phyloP scores from a whole-genome alignment of 2,113 vertebrate species.

The Neodontobutis hainanensis region DNA sequence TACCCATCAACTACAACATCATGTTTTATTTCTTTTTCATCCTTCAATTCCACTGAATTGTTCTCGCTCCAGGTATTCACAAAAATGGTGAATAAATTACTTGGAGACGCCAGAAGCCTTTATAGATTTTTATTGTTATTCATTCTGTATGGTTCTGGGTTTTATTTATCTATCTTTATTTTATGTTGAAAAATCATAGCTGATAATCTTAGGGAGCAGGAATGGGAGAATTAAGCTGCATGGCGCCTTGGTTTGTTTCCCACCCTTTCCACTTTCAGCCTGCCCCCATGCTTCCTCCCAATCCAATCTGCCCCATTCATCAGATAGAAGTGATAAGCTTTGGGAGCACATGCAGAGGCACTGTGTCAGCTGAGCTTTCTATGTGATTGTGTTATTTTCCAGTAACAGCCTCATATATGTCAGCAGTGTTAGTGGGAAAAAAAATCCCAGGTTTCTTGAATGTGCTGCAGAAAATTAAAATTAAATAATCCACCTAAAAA shows the following conservation, averaged over 20 bases:
- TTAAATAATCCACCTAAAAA: not conserved
- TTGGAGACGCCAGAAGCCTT: constrained; percentile 58
- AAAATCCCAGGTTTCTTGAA: not conserved
- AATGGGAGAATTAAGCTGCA: constrained; percentile 62
- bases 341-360: constrained; percentile 75
- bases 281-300: constrained; percentile 66
- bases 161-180: constrained; percentile 71
- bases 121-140: constrained; percentile 70
- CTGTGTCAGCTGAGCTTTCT: constrained; percentile 69
- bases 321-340: constrained; percentile 82
- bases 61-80: constrained; percentile 68
- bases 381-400: constrained; percentile 44
- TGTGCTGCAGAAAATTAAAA: constrained; percentile 7
- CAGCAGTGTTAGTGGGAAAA: constrained; percentile 1
- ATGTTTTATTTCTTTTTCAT: constrained; percentile 64
- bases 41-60: constrained; percentile 65
- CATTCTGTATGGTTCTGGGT: constrained; percentile 59
- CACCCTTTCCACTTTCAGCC: constrained; percentile 29
- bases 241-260: constrained; percentile 40
- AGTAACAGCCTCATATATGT: constrained; percentile 35
- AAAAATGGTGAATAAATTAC: constrained; percentile 74
- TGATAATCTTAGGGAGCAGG: constrained; percentile 62
- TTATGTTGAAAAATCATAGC: constrained; percentile 56
- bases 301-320: constrained; percentile 81
- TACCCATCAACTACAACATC: constrained; percentile 62